Percentiles rank a stretch among this genome's conserved stretches.
Conservation (phyloP, 1,140 invertebrate genomes). For the Lysiphlebus fabarum region DNA sequence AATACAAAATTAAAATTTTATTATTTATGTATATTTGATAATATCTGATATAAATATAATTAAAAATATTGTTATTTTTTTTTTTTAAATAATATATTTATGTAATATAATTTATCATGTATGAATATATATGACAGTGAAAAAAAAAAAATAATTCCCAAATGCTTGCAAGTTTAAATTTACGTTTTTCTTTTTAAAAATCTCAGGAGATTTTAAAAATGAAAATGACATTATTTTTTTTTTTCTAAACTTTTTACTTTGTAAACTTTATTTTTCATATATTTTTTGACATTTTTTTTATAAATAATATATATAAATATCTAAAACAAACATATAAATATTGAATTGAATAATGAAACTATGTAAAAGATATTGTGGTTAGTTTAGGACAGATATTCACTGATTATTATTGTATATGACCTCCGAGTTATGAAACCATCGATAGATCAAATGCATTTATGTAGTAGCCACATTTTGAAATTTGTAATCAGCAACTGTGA, state of each 20-base stretch:
- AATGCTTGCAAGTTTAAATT: constrained; percentile 15
- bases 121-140: constrained; percentile 15
- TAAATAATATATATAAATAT: constrained; percentile 1
- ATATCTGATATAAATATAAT: constrained; percentile 1
- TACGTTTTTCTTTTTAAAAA: constrained; percentile 2
- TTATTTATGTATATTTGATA: not conserved
- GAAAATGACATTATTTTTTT: too few relatives aligned
- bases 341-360: not conserved
- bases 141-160: constrained; percentile 46
- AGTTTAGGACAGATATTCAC: not conserved
- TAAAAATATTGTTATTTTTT: too few relatives aligned
- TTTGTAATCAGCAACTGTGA: constrained; percentile 50
- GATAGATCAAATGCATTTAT: constrained; percentile 45
- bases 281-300: not conserved
- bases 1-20: not conserved
- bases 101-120: constrained; percentile 41
- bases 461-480: constrained; percentile 43
- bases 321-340: not conserved
- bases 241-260: too few relatives aligned
- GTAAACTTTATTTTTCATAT: rapidly evolving
- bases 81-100: too few relatives aligned
- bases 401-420: constrained; percentile 17
- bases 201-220: too few relatives aligned
- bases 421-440: constrained; percentile 42
- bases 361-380: not conserved